Evolutionary conservation across 2,888 invertebrate species (phyloP), one percentile per base, ranked within the genome.

Genomic region (Augochlorella aurata): DNA sequence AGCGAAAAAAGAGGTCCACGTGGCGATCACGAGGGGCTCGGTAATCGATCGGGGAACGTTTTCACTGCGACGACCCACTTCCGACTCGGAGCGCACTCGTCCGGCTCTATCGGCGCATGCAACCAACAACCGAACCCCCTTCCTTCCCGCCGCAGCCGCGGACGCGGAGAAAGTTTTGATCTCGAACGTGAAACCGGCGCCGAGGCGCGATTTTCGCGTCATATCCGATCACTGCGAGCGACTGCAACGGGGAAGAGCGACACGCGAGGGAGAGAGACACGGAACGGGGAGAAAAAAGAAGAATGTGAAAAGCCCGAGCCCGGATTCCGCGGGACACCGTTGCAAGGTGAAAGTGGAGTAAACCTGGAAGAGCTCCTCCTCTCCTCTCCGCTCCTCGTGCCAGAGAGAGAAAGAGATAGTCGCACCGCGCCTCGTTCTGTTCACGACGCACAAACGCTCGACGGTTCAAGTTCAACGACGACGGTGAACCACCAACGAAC

Each of bases 31-130:
- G 63, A 63, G 18, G 18, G 63, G 29, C 24, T 49, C 78, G 81
- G 81, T 82, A 82, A 87, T 88, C 86, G 86, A 88, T 88, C 75
- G 74, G 54, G 12, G 75, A 74, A 81, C 83, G 85, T 88, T 88
- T 88, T 88, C 88, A 87, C 84, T 88, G 83, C 82, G 77, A 83
- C 84, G 88, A 87, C 87, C 88, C 82, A 88, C 83, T 88, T 88
- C 79, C 78, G 66, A 49, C 58, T 58, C 50, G 69, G 44, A 44
- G 29, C 70, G 75, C 58, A 49, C 52, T 69, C 74, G 74, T 74
- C 73, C 69, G 77, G 29, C 79, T 85, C 82, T 79, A 78, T 74
- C 81, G 81, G 72, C 77, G 73, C 70, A 49, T 65, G 73, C 72
- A 54, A 54, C 54, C 38, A 4, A 4, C 38, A 38, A 81, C 67